Evolutionary conservation across 2,113 vertebrate genomes (phyloP), one percentile per base, ranked within the genome.

Genomic region (Cathartes aura): DNA sequence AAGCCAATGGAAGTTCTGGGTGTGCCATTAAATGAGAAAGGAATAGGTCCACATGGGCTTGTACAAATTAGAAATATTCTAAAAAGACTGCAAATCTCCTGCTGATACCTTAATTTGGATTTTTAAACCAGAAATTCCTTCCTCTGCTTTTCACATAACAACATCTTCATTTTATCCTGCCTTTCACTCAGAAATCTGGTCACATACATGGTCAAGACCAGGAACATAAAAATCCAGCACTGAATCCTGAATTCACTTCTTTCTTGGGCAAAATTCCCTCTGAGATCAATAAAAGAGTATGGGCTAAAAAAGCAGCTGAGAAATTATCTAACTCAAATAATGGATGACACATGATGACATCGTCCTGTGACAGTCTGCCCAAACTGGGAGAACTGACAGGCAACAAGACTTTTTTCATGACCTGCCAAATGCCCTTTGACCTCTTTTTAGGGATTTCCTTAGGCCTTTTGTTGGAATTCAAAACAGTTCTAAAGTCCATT

Each of bases 91-190:
- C 40, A 86, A 60, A 66, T 73, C 67, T 93, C 86, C 72, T 90
- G 86, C 53, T 92, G 91, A 80, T 85, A 76, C 30, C 60, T 95
- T 76, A 92, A 76, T 92, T 90, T 92, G 58, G 26, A 90, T 90
- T 95, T 93, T 82, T 66, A 90, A 81, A 89, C 17, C 32, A 92
- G 63, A 82, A 96, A 93, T 72, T 90, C 63, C n/a, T 92, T 90
- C 58, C 59, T 83, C 66, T 76, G 67, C 53, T 86, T 89, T 89
- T 89, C 62, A 72, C 22, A 40, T 52, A 79, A 26, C 20, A 75
- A 18, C 30, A 75, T 79, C 58, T 90, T 79, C 11, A 56, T 68
- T 87, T 87, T 90, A 48, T 56, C 40, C 40, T 73, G 71, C 40
- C 74, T 88, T 80, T 76, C 52, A 63, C 52, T 94, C 53, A 68